Base-by-base conservation (phyloP, 2,888 invertebrate genomes). In the Bellardia bayeri region DNA sequence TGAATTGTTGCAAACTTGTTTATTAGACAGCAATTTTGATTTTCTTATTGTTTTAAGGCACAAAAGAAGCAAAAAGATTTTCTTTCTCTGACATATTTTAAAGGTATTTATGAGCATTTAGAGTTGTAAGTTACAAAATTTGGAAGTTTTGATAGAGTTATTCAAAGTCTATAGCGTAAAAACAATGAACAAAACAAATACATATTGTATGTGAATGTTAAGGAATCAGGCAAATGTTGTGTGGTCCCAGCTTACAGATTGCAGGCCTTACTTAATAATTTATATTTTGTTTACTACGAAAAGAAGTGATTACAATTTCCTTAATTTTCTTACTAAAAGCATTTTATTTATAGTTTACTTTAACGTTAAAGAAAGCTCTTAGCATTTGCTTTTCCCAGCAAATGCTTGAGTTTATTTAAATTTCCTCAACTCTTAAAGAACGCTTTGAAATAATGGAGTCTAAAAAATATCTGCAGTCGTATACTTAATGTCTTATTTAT, bases 1-100 rank as follows among this genome's bases (percentile, higher is more conserved):
- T 92, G 92, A 92, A 92, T 92, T 92, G 91, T 91, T 92, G 92
- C 91, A 92, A 92, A 91, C 90, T 92, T 75, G 63, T 85, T 85
- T 85, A 81, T 85, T 81, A 85, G 80, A 56, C 85, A 75, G 23
- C 16, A 42, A 30, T 42, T 80, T 80, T 69, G 63, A 45, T 80
- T 45, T 72, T 85, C 42, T 61, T 82, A 37, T 66, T 82, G 49
- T 68, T 33, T 66, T 9, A 56, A 45, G 14, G 3, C n/a, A 74
- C 37, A 37, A 5, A 45, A 45, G 45, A 11, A n/a, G 30, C n/a
- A 8, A 8, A 30, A 69, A 16, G 3, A 30, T 40, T 40, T 56
- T 30, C 6, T 66, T 63, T 63, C n/a, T n/a, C 6, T 2, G 11
- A 16, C 23, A 64, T n/a, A 8, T 64, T 37, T n/a, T 16, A 3